A percentile compares a stretch with the other conserved stretches of the same genome.
These are phyloP conservation scores for Maniola hyperantus DNA, from an alignment of 2,888 invertebrate genomes.

Conservation along the genomic window DNA sequence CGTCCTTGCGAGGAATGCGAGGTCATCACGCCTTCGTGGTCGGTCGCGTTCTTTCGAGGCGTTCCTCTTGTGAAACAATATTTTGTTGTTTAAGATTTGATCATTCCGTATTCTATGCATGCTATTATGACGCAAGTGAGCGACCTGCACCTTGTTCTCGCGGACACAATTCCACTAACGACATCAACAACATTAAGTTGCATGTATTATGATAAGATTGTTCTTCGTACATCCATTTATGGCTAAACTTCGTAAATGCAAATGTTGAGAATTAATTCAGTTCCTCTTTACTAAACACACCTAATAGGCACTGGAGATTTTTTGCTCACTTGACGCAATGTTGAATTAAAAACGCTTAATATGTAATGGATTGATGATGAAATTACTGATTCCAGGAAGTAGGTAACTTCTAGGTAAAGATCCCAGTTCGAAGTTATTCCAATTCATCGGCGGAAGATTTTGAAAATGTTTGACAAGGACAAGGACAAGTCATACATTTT, in stretches of 20 bases:
- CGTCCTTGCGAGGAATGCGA: constrained; percentile 83
- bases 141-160: constrained; percentile 54
- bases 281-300: constrained; percentile 26
- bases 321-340: constrained; percentile 25
- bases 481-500: too few species aligned
- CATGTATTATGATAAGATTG: constrained; percentile 20
- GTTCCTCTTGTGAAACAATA: constrained; percentile 72
- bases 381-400: constrained; percentile 35
- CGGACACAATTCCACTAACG: constrained; percentile 23
- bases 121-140: constrained; percentile 61
- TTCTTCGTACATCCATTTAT: constrained; percentile 17
- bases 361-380: constrained; percentile 20
- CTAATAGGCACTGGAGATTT: constrained; percentile 25
- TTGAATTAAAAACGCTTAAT: neutral
- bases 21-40: constrained; percentile 73
- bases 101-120: constrained; percentile 70
- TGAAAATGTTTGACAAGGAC: neutral
- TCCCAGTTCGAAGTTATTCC: constrained; percentile 23
- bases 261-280: constrained; percentile 28
- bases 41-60: constrained; percentile 65
- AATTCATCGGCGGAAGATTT: too few species aligned
- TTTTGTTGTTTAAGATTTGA: constrained; percentile 63
- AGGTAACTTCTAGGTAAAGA: constrained; percentile 25
- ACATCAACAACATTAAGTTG: constrained; percentile 20
- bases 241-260: constrained; percentile 9